Evolutionary conservation across 2,797 vertebrate genomes (phyloP), one percentile per base, ranked within the genome.

Genomic region (Squalus acanthias): DNA sequence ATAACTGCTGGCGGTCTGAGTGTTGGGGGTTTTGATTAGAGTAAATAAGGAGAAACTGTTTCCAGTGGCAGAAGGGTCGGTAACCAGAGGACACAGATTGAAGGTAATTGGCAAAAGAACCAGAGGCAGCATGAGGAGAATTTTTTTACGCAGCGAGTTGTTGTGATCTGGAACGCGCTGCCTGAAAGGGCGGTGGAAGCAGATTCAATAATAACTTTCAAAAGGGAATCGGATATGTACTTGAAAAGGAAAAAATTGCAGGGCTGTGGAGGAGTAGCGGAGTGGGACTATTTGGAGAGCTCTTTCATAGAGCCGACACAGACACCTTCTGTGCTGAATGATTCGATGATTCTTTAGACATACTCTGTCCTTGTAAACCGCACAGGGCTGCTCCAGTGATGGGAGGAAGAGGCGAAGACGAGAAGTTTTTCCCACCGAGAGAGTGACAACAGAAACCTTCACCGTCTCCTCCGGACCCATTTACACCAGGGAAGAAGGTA

Each of bases 391-490:
- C 74, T 0, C 46, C n/a, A n/a, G 39, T 24, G 33, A 0, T 65
- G 76, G 60, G 60, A 76, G 96, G 65, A 96, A 82, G 79, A 82
- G 39, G 39, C 79, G 65, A 33, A 96, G 79, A 67, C 95, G 96
- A 92, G 96, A 91, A 70, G 20, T 46, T 39, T 39, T 50, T 69
- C 53, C n/a, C 53, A n/a, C 33, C 63, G 29, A 39, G 26, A 96
- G 95, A 74, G 5, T 46, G 39, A 46, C 88, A 72, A 26, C 60
- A 69, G 70, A 96, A 29, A 65, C 87, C 70, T 94, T 96, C 46
- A 96, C 95, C 6, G 17, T 96, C 50, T 96, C 96, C n/a, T 96
- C 76, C 39, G 96, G 96, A 85, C 96, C 96, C 15, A 53, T 96
- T 46, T 70, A 87, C 50, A 46, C 96, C 8, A 4, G 46, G 26